Percentiles rank a stretch among this genome's conserved stretches.
These are phyloP conservation scores for Bradysia coprophila DNA, from an alignment of 1,140 invertebrate species.

Conservation along the genomic window DNA sequence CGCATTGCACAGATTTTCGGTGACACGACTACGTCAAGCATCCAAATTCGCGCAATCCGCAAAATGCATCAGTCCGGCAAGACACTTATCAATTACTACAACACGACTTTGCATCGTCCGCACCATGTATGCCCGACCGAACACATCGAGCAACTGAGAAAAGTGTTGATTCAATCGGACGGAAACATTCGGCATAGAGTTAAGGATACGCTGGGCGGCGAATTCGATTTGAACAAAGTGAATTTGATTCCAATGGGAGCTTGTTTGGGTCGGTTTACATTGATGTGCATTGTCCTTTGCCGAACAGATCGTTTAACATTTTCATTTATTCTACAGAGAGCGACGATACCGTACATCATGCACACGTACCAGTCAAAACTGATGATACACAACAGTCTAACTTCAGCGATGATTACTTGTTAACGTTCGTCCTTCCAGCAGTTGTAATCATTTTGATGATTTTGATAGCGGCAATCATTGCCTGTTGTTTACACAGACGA, in stretches of 20 bases:
- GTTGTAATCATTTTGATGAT: constrained; percentile 81
- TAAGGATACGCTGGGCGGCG: constrained; percentile 49
- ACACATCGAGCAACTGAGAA: constrained; percentile 48
- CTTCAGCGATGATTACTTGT: constrained; percentile 50
- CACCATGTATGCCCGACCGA: constrained; percentile 52
- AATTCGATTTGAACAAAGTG: constrained; percentile 59
- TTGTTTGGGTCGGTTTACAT: constrained; percentile 43
- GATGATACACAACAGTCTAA: constrained; percentile 30
- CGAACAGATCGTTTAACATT: no score
- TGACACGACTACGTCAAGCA: constrained; percentile 48
- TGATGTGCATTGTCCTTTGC: no score
- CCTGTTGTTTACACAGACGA: constrained; percentile 71
- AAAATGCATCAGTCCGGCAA: constrained; percentile 15
- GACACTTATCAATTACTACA: constrained; percentile 29
- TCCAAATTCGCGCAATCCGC: constrained; percentile 38
- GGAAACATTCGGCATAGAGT: constrained; percentile 41
- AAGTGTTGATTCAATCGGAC: constrained; percentile 46
- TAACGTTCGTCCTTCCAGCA: constrained; percentile 79
- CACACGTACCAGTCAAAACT: constrained; percentile 12
- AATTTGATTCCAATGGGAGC: constrained; percentile 46
- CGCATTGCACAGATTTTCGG: constrained; percentile 55
- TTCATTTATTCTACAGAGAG: constrained; percentile 3
- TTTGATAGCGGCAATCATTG: constrained; percentile 65
- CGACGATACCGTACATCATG: constrained; percentile 14
- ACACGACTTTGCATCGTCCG: constrained; percentile 37